Base-by-base conservation (phyloP, 2,113 vertebrate genomes). In the Lycaon pictus region DNA sequence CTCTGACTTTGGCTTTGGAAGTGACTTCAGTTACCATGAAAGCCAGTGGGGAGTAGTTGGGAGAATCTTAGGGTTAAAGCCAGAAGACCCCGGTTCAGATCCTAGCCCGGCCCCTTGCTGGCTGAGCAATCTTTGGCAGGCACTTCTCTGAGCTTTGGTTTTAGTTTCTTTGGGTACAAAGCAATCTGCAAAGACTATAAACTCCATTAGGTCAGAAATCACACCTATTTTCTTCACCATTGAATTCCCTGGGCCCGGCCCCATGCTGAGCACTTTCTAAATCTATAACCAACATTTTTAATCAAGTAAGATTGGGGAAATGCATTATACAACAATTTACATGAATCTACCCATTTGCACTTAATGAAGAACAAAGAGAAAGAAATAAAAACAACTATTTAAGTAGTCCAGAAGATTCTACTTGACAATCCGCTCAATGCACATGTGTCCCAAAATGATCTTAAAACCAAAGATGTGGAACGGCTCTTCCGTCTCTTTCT, bases 1-100 rank as follows among this genome's bases (percentile, higher is more conserved):
- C 77, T 94, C 84, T 85, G 90, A 69, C 69, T 96, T 86, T 79
- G 86, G 72, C 79, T 97, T 93, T 83, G 25, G 60, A 93, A 90
- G 11, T 71, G 35, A 90, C 48, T 82, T 81, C 4, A 9, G 53
- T 85, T 93, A 79, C 58, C 58, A 20, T 35, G 69, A 35, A 95
- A 92, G 58, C 4, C 58, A 62, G 1, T 13, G 9, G 22, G 11
- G 53, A 72, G 7, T 77, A 27, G 29, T 1, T 74, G 71, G 63
- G 35, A 32, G 83, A 93, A 92, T 27, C 12, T 95, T 22, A 48
- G 4, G 5, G 74, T 83, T 56, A 56, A 35, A 55, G 27, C 29
- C 48, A 62, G 20, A 97, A 95, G 71, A 88, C 3, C 20, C 29
- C 5, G 9, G n/a, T 93, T 96, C 92, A 76, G 90, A 95, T 93